Evolutionary conservation across 1,140 invertebrate genomes (phyloP).

Genomic region (Listronotus bonariensis): DNA sequence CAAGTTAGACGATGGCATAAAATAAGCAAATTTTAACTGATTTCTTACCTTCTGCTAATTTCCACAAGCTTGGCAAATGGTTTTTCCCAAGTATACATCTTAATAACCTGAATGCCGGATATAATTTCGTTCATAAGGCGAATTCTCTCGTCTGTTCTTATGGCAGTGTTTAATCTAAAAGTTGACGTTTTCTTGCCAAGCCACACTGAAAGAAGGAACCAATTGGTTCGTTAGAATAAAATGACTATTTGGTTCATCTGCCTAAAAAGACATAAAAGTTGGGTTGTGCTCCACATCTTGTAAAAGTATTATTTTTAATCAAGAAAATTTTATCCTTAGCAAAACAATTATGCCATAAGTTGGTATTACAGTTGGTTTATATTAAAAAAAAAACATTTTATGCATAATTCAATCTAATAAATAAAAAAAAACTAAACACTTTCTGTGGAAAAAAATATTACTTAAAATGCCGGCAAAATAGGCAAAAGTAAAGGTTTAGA

Average conservation of each 20-base stretch:
- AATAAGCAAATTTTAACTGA: not conserved
- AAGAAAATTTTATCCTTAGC: too few species aligned
- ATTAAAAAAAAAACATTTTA: too few species aligned
- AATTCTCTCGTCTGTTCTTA: constrained; percentile 70
- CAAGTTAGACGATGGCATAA: not conserved
- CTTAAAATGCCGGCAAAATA: not conserved
- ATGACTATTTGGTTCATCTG: too few species aligned
- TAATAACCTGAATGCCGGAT: constrained; percentile 52
- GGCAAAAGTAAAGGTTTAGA: constrained; percentile 35
- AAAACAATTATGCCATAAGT: too few species aligned
- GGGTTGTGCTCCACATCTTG: too few species aligned
- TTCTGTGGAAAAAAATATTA: not conserved
- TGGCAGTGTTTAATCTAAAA: constrained; percentile 60
- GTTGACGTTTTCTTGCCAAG: constrained; percentile 60
- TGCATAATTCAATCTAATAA: too few species aligned
- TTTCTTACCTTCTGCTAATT: constrained; percentile 33
- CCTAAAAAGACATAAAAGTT: too few species aligned
- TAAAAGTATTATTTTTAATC: too few species aligned
- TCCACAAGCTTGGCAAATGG: constrained; percentile 55
- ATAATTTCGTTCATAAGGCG: constrained; percentile 78
- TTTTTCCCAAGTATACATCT: constrained; percentile 89
- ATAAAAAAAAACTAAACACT: not conserved
- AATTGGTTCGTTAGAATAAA: too few species aligned
- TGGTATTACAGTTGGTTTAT: too few species aligned
- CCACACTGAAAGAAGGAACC: constrained; percentile 16